Percentiles rank a stretch among this genome's conserved stretches.
These are phyloP conservation scores for Apus apus DNA, from an alignment of 2,113 vertebrate species.

Conservation along the genomic window DNA sequence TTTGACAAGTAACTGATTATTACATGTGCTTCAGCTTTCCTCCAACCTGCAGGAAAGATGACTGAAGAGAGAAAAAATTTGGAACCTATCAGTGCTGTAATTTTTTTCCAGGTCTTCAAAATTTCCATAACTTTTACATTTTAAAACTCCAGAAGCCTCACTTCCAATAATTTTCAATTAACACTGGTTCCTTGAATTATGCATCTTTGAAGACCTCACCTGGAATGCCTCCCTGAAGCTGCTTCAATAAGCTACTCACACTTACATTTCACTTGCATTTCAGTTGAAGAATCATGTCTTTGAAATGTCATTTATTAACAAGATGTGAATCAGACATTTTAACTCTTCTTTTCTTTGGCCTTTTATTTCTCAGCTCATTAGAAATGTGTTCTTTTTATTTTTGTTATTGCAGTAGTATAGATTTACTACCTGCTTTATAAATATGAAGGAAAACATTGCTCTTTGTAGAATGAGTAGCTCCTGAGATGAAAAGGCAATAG, in stretches of 20 bases:
- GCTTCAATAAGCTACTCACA: neutral
- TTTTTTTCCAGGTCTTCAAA: neutral
- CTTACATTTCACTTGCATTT: neutral
- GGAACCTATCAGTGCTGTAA: neutral
- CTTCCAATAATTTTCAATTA: neutral
- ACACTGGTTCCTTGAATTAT: neutral
- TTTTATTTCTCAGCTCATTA: neutral
- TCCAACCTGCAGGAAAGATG: neutral
- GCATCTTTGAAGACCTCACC: neutral
- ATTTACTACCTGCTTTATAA: neutral
- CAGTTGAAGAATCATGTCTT: neutral
- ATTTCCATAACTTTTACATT: neutral
- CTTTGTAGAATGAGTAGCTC: neutral
- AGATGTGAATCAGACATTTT: neutral
- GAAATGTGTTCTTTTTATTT: neutral
- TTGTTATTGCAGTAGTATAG: neutral
- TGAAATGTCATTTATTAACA: neutral
- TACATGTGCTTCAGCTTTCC: neutral
- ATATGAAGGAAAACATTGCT: neutral
- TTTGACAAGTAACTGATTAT: neutral
- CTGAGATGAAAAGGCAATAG: neutral
- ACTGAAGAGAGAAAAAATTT: neutral
- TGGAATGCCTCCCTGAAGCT: neutral
- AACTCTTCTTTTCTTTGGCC: neutral
- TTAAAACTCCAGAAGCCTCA: neutral